Conservation (phyloP, 2,888 invertebrate species). For the Polyploca ridens region DNA sequence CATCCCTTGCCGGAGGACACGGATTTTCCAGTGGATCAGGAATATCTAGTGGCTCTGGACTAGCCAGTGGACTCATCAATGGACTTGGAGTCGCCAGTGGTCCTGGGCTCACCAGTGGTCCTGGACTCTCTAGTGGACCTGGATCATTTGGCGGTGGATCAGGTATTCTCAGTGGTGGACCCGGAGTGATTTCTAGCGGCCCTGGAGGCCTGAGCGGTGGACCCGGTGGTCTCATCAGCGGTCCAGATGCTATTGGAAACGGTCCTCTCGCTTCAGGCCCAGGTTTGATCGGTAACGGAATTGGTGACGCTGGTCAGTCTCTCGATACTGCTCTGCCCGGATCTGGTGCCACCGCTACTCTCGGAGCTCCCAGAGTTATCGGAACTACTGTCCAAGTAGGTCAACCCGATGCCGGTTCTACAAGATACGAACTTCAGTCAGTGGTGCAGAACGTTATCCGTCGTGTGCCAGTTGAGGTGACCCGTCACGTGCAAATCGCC, state of each 20-base stretch:
- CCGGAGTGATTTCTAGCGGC: conserved; percentile 24
- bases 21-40: too few species aligned
- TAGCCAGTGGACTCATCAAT: not conserved
- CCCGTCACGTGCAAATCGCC: conserved; percentile 67
- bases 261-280: conserved; percentile 23
- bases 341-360: conserved; percentile 28
- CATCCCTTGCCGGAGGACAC: not conserved
- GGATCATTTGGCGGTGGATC: not conserved
- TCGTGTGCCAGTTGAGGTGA: conserved; percentile 76
- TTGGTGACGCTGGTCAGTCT: conserved; percentile 26
- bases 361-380: conserved; percentile 59
- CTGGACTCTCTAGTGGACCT: conserved; percentile 10
- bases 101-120: conserved; percentile 22
- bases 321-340: conserved; percentile 28
- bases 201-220: conserved; percentile 14
- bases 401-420: conserved; percentile 48
- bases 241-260: conserved; percentile 20
- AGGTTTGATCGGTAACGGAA: conserved; percentile 19
- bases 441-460: conserved; percentile 76
- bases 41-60: not conserved
- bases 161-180: conserved; percentile 14
- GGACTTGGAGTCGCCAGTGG: conserved; percentile 19
- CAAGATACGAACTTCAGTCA: conserved; percentile 74
- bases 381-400: conserved; percentile 64
- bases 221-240: not conserved